Evolutionary conservation across 1,140 invertebrate species (phyloP).

Genomic region (Megalopta genalis): DNA sequence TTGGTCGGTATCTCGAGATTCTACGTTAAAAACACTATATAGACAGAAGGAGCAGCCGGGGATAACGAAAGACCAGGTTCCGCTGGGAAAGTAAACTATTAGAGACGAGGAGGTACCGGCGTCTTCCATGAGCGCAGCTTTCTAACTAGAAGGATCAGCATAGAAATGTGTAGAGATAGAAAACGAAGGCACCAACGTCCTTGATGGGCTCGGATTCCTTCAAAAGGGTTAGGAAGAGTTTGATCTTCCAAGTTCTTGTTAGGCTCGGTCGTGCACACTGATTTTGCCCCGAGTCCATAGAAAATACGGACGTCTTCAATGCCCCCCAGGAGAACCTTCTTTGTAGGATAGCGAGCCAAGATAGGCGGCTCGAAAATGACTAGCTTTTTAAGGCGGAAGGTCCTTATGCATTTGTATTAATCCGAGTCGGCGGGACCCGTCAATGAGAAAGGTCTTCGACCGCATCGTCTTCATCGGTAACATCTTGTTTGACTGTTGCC

Average conservation of each 20-base stretch:
- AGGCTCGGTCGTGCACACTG: slow-evolving; percentile 3
- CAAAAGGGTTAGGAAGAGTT: slow-evolving; percentile 6
- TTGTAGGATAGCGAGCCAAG: neutral
- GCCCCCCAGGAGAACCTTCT: neutral
- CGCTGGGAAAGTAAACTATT: neutral
- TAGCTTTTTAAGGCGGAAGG: neutral
- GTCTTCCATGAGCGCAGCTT: neutral
- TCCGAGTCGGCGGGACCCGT: neutral
- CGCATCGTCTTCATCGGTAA: neutral
- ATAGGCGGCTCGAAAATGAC: neutral
- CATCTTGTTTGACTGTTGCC: neutral
- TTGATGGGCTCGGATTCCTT: neutral
- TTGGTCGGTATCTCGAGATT: too few relatives aligned
- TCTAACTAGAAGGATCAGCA: neutral
- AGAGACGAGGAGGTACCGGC: neutral
- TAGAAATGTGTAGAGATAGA: neutral
- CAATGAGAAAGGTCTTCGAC: neutral
- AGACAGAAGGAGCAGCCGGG: neutral
- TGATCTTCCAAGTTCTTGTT: slow-evolving; percentile 4
- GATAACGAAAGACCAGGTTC: neutral
- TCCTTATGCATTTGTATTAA: neutral
- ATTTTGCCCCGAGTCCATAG: neutral
- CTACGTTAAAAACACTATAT: too few relatives aligned
- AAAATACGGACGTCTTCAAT: neutral
- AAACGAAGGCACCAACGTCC: neutral